These are phyloP conservation scores for Tetrax tetrax DNA, from an alignment of 2,113 vertebrate species.

Conservation along the genomic window DNA sequence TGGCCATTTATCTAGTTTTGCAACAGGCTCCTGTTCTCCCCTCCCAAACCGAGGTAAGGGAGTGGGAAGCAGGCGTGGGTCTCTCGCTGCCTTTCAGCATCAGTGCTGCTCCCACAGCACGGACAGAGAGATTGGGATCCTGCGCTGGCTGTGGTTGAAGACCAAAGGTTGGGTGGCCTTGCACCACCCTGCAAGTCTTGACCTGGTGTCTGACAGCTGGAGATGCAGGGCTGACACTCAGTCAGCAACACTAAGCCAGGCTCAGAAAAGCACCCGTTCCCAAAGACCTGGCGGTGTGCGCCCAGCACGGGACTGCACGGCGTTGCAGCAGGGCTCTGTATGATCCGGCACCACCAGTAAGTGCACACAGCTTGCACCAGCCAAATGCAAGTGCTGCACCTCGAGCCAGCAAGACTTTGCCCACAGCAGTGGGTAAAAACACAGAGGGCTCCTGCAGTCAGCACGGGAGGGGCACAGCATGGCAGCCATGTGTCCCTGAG, in stretches of 20 bases:
- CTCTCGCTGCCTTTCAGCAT: rapidly evolving
- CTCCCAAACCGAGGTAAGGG: not conserved
- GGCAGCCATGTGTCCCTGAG: not conserved
- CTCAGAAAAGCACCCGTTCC: not conserved
- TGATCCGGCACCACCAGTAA: not conserved
- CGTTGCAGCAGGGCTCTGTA: rapidly evolving
- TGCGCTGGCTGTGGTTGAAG: rapidly evolving
- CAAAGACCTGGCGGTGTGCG: not conserved
- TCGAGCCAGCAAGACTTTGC: not conserved
- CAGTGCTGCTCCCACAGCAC: rapidly evolving
- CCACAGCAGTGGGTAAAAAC: not conserved
- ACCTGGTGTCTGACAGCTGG: not conserved
- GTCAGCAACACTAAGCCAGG: no score
- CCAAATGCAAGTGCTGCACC: not conserved
- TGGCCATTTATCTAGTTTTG: not conserved
- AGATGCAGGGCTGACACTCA: not conserved
- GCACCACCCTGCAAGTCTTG: not conserved
- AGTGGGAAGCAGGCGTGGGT: not conserved
- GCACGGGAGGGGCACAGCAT: not conserved
- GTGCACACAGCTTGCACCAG: not conserved
- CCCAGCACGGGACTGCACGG: not conserved
- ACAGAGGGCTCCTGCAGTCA: not conserved
- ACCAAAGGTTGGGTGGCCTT: not conserved
- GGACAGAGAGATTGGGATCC: not conserved
- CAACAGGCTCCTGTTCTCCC: not conserved